Evolutionary conservation across 2,888 invertebrate species (phyloP), one percentile per base, ranked within the genome.

Genomic region (Ornithoptera alexandrae): DNA sequence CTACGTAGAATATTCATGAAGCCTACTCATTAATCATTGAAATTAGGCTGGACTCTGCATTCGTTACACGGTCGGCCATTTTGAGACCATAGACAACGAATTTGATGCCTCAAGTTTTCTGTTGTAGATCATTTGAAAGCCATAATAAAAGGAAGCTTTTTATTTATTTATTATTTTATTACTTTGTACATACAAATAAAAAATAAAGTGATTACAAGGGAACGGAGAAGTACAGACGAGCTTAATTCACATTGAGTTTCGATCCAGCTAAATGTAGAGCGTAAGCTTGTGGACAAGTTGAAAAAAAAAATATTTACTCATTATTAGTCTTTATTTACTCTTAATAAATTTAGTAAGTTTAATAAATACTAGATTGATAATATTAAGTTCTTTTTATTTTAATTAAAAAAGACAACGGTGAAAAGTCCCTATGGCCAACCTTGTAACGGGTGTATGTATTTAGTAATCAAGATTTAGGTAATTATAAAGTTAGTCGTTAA

Each of bases 401-500:
- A 15, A 15, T 46, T 46, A 50, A 15, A 50, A 50, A 50, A 50
- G 50, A 50, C 50, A 50, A 50, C 8, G 10, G 8, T 50, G 50
- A 50, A 6, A 18, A 50, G 60, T 39, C 53, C 20, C n/a, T 72
- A 62, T 70, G 74, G 70, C 72, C 71, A 68, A 72, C 73, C 74
- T 74, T 78, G 78, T 75, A 74, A 73, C 69, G 68, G 65, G 72
- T 70, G 73, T 69, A 71, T 74, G 12, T 30, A 46, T 73, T 79
- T 81, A 84, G 81, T 82, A 80, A 82, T 81, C 78, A 77, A 79
- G 73, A 78, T 80, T 79, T 85, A 83, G 81, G 73, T 77, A 69
- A 78, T 78, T 77, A 78, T 72, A 73, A 77, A 57, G 65, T 53
- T 87, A 86, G 81, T 70, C 73, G 62, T 80, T 84, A 87, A 88